Evolutionary conservation across 2,113 vertebrate species (phyloP).

Genomic region (Talpa occidentalis): DNA sequence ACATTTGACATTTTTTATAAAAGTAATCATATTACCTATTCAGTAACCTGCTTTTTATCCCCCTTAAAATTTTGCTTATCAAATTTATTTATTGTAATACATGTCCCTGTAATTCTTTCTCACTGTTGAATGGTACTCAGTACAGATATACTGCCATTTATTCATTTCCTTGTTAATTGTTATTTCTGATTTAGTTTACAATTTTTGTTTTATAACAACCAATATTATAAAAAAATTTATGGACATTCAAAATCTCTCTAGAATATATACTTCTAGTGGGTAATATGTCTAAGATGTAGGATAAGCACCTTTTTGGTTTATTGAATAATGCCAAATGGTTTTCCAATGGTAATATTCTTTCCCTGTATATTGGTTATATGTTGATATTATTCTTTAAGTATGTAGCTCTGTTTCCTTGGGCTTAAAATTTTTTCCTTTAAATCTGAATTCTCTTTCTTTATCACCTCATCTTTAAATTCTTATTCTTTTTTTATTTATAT

Average conservation of each 20-base stretch:
- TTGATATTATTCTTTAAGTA: neutral
- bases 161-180: neutral
- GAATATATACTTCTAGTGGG: neutral
- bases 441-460: neutral
- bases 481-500: too few species aligned
- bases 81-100: neutral
- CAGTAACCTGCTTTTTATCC: neutral
- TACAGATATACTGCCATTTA: neutral
- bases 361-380: neutral
- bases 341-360: neutral
- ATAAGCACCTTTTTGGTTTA: neutral
- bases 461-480: too few species aligned
- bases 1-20: neutral
- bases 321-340: constrained; percentile 19
- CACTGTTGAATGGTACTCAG: neutral
- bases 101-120: neutral
- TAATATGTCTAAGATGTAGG: neutral
- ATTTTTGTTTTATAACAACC: neutral
- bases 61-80: constrained; percentile 44
- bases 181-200: neutral
- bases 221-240: neutral
- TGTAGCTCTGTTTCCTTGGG: neutral
- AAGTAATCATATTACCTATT: neutral
- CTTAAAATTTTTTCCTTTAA: neutral
- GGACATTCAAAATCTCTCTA: neutral